Evolutionary conservation across 1,140 invertebrate genomes (phyloP), one percentile per base, ranked within the genome.

Genomic region (Lepidotrigona ventralis): DNA sequence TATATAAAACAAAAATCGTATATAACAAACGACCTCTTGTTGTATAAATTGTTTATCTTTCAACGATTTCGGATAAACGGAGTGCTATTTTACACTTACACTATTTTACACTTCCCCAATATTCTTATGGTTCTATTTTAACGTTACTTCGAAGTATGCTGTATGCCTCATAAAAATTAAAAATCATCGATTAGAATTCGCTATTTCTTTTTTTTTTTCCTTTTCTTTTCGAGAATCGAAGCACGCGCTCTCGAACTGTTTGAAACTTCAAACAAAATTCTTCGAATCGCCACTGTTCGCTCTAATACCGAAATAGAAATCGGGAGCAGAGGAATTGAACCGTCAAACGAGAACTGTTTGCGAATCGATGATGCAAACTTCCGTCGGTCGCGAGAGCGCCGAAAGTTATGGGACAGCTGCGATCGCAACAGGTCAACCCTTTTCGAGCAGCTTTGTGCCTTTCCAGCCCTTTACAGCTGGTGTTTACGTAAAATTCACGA

Each of bases 401-500:
- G 53, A 56, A 23, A 26, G 19, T 39, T 29, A 33, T 19, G 29
- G 33, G 71, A n/a, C 91, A 91, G 91, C 91, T 92, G 91, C 88
- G 77, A 76, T 77, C 82, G 90, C 85, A 91, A 88, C 88, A 91
- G 91, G 89, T 92, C 88, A 90, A 91, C 87, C 84, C 89, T 83
- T 46, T 91, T 90, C 79, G 53, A 75, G 56, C 72, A 74, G 63
- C n/a, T 75, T 46, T 81, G 23, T 56, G 39, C 33, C 81, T 71
- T 76, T 74, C 86, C 29, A 83, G 83, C 85, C 82, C 84, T 39
- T 81, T 85, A 83, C 90, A 92, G 84, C 91, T 89, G 92, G 89
- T 91, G 87, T 93, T 93, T 93, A 86, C 91, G 92, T 86, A 92
- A 93, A 92, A 90, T 83, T 63, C 84, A 71, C 54, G 8, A 46